Evolutionary conservation across 2,113 vertebrate genomes (phyloP).

Genomic region (Bos javanicus): DNA sequence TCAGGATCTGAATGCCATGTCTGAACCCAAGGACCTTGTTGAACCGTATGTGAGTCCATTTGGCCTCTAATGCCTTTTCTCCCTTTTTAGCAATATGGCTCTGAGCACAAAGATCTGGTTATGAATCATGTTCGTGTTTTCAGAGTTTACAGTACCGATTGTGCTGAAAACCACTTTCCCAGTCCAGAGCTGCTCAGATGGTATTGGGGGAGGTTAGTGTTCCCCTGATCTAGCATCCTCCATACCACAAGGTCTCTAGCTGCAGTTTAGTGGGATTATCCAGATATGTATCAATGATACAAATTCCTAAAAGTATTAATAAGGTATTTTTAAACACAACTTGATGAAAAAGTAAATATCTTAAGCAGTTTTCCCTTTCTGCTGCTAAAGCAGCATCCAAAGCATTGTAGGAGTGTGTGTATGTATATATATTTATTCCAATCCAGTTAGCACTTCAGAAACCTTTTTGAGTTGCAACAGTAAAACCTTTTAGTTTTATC

Average conservation of each 20-base stretch:
- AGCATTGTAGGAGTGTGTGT: background rate
- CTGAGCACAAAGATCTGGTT: conserved; percentile 13
- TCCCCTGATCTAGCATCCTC: background rate
- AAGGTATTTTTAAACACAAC: background rate
- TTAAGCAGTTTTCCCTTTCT: background rate
- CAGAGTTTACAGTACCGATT: background rate
- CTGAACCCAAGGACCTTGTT: background rate
- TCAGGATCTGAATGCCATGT: background rate
- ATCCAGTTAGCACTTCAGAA: conserved; percentile 25
- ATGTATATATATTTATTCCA: conserved; percentile 37
- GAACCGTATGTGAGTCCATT: background rate
- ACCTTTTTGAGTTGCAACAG: conserved; percentile 2
- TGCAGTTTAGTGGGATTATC: background rate
- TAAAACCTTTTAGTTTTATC: background rate
- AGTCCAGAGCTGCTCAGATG: background rate
- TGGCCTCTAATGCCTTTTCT: conserved; percentile 30
- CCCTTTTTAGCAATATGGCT: conserved; percentile 24
- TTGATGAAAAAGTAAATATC: background rate
- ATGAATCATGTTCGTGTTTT: background rate
- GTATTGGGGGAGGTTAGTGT: background rate
- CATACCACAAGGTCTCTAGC: background rate
- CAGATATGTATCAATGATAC: background rate
- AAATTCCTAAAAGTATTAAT: background rate
- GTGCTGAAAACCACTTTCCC: conserved; percentile 5
- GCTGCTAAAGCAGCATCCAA: conserved; percentile 33